Evolutionary conservation across 2,113 vertebrate genomes (phyloP), one percentile per base, ranked within the genome.

Genomic region (Platichthys flesus): DNA sequence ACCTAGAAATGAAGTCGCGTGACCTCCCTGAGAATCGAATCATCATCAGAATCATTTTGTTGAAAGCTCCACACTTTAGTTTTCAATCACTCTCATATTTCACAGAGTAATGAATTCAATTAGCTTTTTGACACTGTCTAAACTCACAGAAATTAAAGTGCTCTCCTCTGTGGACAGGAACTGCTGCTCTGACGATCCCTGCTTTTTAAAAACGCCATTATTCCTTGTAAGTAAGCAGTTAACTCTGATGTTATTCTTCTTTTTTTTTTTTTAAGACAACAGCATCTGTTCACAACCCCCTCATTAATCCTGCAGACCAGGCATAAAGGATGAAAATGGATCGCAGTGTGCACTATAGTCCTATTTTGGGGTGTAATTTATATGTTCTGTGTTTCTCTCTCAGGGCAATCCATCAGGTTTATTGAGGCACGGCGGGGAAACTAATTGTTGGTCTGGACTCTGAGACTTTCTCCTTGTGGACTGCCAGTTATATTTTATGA

Each of bases 351-450:
- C 16, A 21, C 15, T 18, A 20, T 21, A 12, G 51, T 67, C 56
- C 69, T 75, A 69, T 84, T 82, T 76, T 65, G 7, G 51, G 57
- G 35, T 13, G 21, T 78, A 62, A 80, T 82, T 82, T 66, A 69
- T 70, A 55, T 52, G 20, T 58, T 67, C 23, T 76, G 51, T 64
- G 28, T 54, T 71, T 67, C 35, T 31, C 18, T 69, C 66, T 61
- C 14, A 52, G 57, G 15, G 54, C 42, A 37, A 76, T 81, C 35
- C 54, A 67, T 74, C 60, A 13, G 52, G 24, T 62, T 82, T 69
- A 77, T 59, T 82, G 24, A 70, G 64, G 35, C 2, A 0, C 66
- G 26, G 51, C 47, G 51, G 26, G 67, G 42, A 49, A 79, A 79
- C 31, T 10, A 68, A 81, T 81, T 3, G 7, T 52, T 37, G 20